Conservation (phyloP, 2,113 vertebrate species). For the Craseonycteris thonglongyai region DNA sequence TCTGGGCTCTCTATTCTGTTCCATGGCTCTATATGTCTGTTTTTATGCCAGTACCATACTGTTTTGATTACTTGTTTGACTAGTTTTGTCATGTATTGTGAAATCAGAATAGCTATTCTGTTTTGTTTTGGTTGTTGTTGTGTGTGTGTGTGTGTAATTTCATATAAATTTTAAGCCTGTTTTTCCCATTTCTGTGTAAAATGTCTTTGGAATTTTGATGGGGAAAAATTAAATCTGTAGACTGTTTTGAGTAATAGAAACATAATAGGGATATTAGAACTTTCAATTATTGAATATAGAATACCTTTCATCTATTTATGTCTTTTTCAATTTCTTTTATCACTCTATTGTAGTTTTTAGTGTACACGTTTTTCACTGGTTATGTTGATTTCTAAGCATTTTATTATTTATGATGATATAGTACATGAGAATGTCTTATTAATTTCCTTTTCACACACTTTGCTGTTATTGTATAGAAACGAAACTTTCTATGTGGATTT, state of each 20-base stretch:
- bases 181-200: background rate
- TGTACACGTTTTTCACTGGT: background rate
- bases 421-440: no score
- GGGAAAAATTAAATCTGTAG: background rate
- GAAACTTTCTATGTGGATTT: background rate
- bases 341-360: background rate
- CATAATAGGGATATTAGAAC: background rate
- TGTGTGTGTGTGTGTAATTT: background rate
- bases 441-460: background rate
- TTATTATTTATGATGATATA: background rate
- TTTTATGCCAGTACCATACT: background rate
- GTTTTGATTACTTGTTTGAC: no score
- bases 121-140: background rate
- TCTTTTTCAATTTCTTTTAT: background rate
- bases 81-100: background rate
- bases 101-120: background rate
- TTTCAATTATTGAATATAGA: background rate
- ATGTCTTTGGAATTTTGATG: background rate
- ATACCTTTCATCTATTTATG: background rate
- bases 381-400: background rate
- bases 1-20: no score
- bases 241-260: background rate
- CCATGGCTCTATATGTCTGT: background rate
- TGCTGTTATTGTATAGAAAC: background rate
- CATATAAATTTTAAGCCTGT: background rate